Evolutionary conservation across 1,140 invertebrate genomes (phyloP), one percentile per base, ranked within the genome.

Genomic region (Frieseomelitta varia): DNA sequence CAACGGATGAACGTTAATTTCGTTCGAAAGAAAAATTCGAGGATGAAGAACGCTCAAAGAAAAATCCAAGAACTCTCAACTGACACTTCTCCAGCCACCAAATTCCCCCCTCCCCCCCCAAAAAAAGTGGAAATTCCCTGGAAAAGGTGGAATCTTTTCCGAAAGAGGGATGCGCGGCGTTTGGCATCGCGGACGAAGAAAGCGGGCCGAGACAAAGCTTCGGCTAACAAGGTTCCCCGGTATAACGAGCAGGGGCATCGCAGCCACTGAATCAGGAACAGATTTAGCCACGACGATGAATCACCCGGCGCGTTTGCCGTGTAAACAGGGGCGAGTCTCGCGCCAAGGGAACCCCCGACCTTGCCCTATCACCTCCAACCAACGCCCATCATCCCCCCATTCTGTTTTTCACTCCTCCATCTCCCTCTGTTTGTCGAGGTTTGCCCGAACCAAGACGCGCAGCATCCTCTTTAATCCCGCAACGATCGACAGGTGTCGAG

Each of bases 391-490:
- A 47, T 56, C n/a, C 19, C 19, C 30, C 51, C 39, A 47, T 30
- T 63, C 79, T 55, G 58, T 34, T 56, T 67, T 15, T n/a, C 73
- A 2, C 10, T 21, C 14, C 47, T 56, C 24, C 10, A 19, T 4
- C 39, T 51, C 24, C 19, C n/a, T 21, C 68, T 69, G 65, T 47
- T 76, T 85, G 74, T 71, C 39, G 63, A 85, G 77, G 83, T 81
- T 78, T 63, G 61, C 67, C 68, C 53, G 24, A 51, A 53, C 55
- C 53, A 84, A n/a, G 77, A 73, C 24, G 83, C 83, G 81, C 34
- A 68, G 86, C 80, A 87, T 91, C 88, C 86, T 88, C 87, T 92
- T 91, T 91, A 91, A 91, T 92, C 87, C 87, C 86, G 58, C 79
- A 56, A 68, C 87, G 86, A 91, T 92, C 87, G 91, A 91, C 90